Base-by-base conservation (phyloP, 2,888 invertebrate species). In the Epistrophe grossulariae region DNA sequence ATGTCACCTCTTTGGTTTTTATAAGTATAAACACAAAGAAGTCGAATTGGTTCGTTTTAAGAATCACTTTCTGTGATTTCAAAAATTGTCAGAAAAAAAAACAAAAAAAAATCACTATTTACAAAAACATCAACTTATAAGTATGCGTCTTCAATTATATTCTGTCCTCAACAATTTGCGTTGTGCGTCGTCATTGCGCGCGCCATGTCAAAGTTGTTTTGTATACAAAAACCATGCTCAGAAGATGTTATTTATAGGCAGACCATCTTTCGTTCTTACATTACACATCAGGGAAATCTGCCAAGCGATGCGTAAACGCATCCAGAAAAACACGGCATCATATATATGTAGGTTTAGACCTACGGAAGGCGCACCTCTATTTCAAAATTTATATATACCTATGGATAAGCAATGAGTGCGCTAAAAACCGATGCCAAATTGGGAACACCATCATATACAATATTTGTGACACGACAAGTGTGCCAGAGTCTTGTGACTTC, bases 391-490 rank as follows among this genome's bases (percentile, higher is more conserved):
- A 60, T 4, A 17, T 6, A n/a, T 2, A 6, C 11, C 28, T 38
- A 60, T 60, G 62, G 74, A 80, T 81, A 76, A 77, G 59, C 71
- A 31, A 78, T 70, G 40, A 40, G 38, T 55, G 70, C 59, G 73
- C 70, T 62, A 38, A 77, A 68, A 74, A 52, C 70, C 52, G 43
- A 35, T 70, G 28, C 59, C 78, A 70, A 83, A 83, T 64, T 57
- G 81, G 77, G 76, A 76, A 48, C 50, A 62, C 38, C 13, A 62
- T 19, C 13, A 2, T 9, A 35, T 57, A 68, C 50, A 57, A 76
- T 28, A 40, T 40, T 55, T 57, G 62, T 64, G 80, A 85, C 85
- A 85, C 81, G 81, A 82, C 85, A 85, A 85, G 85, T 85, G 85
- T 84, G 84, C 84, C 84, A 79, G 59, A 50, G 38, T 19, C 64